These are phyloP conservation scores for Siphamia tubifer DNA, from an alignment of 2,113 vertebrate species.

Conservation along the genomic window DNA sequence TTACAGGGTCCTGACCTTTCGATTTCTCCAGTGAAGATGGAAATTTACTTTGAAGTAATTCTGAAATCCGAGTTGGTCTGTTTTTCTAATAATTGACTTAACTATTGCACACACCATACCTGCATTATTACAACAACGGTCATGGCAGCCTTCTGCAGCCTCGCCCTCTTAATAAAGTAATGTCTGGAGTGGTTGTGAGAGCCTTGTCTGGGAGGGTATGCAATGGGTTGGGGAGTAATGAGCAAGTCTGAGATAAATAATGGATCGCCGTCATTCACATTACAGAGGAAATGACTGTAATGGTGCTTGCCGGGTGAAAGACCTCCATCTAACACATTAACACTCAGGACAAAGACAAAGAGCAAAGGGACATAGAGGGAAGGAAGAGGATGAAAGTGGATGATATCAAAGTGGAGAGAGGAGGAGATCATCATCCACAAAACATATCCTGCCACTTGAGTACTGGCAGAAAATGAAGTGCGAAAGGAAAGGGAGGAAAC, in stretches of 20 bases:
- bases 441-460: conserved; percentile 55
- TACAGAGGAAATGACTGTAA: conserved; percentile 83
- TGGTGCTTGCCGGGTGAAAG: conserved; percentile 75
- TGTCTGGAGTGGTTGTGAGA: conserved; percentile 67
- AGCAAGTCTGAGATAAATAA: conserved; percentile 82
- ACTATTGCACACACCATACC: conserved; percentile 40
- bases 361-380: conserved; percentile 42
- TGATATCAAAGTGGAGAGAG: conserved; percentile 43
- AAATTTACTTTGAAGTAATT: conserved; percentile 27
- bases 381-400: conserved; percentile 55
- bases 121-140: conserved; percentile 45
- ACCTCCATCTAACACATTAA: conserved; percentile 80
- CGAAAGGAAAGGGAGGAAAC: conserved; percentile 63
- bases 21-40: conserved; percentile 8
- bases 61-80: neutral
- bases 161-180: conserved; percentile 69
- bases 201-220: conserved; percentile 63
- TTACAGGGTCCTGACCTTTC: conserved; percentile 28
- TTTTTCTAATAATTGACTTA: conserved; percentile 33
- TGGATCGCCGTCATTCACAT: conserved; percentile 80
- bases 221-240: conserved; percentile 69
- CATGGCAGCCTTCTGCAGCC: conserved; percentile 44
- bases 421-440: conserved; percentile 37
- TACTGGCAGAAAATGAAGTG: conserved; percentile 37
- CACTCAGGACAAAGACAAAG: conserved; percentile 68